Conservation (phyloP, 2,888 invertebrate species). For the Gnatocerus cornutus region DNA sequence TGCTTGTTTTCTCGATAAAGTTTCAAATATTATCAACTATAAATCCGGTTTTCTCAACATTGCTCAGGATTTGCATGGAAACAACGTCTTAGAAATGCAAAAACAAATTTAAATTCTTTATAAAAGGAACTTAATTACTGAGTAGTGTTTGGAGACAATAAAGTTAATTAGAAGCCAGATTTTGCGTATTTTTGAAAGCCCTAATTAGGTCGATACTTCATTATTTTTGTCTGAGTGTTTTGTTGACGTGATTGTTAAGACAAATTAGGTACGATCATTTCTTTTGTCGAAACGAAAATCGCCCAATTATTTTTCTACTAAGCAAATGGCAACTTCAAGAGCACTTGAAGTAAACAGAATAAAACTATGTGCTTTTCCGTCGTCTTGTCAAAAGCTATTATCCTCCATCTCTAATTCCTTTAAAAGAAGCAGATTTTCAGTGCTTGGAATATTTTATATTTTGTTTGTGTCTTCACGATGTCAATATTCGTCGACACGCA, state of each 20-base stretch:
- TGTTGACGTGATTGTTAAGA: background rate
- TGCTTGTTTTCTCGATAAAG: too few relatives aligned
- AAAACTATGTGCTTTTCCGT: too few relatives aligned
- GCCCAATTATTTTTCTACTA: too few relatives aligned
- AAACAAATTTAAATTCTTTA: background rate
- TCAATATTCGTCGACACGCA: slow-evolving; percentile 13
- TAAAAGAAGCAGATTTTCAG: too few relatives aligned
- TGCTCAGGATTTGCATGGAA: background rate
- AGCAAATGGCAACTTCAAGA: too few relatives aligned
- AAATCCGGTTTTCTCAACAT: background rate
- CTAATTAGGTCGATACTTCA: slow-evolving; percentile 3
- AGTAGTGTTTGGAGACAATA: slow-evolving; percentile 1
- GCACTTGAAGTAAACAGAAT: too few relatives aligned
- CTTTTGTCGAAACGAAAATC: too few relatives aligned
- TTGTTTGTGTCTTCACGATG: slow-evolving; percentile 13
- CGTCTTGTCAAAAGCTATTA: too few relatives aligned
- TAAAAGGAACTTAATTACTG: slow-evolving; percentile 2
- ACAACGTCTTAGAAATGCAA: background rate
- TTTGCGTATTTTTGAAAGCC: slow-evolving; percentile 2
- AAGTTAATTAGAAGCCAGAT: background rate
- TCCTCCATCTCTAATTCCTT: too few relatives aligned
- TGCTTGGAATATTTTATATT: background rate
- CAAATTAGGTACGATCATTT: too few relatives aligned
- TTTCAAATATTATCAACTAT: background rate
- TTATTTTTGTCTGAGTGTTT: slow-evolving; percentile 4